A percentile compares a stretch with the other conserved stretches of the same genome.
Evolutionary conservation across 2,888 invertebrate species (phyloP).

Genomic region (Biston betularia): DNA sequence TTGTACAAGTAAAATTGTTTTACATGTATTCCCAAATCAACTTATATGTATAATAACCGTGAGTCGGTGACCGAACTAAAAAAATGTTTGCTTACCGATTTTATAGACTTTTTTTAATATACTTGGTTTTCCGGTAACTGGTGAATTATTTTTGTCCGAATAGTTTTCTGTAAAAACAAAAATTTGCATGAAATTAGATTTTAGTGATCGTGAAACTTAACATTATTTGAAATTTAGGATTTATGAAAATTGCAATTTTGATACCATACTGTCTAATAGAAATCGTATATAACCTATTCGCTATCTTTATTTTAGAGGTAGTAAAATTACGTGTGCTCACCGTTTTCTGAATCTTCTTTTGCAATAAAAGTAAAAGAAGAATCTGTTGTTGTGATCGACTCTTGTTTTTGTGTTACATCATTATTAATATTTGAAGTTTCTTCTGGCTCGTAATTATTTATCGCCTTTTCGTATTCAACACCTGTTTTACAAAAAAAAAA

Average conservation of each 20-base stretch:
- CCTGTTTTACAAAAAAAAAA: neutral
- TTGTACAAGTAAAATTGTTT: too few relatives aligned
- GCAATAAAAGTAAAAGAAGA: neutral
- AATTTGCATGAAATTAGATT: neutral
- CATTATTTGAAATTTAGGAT: too few relatives aligned
- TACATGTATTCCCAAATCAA: too few relatives aligned
- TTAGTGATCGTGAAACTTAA: too few relatives aligned
- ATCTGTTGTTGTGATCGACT: neutral
- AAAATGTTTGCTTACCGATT: slow-evolving; percentile 14
- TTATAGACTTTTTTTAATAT: slow-evolving; percentile 7
- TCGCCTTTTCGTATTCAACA: neutral
- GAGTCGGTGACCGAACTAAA: neutral
- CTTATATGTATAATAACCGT: neutral
- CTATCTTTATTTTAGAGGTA: too few relatives aligned
- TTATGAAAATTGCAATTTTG: too few relatives aligned
- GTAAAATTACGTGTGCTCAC: neutral
- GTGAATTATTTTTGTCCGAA: neutral
- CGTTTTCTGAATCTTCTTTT: slow-evolving; percentile 6
- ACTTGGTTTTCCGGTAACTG: neutral
- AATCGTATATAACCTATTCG: too few relatives aligned
- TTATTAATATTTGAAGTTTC: neutral
- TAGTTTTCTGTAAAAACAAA: slow-evolving; percentile 1
- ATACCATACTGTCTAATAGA: too few relatives aligned
- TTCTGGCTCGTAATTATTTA: neutral
- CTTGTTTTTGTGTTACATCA: neutral